These are phyloP conservation scores for Dromaius novaehollandiae DNA, from an alignment of 2,113 vertebrate genomes.

Conservation along the genomic window DNA sequence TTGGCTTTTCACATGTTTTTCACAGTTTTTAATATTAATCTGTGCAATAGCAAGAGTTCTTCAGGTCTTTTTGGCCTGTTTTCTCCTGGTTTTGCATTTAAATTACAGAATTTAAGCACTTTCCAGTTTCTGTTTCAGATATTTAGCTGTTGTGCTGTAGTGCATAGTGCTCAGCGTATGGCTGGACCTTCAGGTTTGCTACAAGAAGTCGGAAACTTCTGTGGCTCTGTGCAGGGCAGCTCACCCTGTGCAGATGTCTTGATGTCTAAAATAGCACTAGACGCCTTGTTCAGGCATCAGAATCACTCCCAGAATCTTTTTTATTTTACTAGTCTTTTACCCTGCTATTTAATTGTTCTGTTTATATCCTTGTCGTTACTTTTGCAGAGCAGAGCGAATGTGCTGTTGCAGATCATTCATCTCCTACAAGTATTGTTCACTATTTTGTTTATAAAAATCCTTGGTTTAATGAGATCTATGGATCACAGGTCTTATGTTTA, in stretches of 20 bases:
- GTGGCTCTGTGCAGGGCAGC: background rate
- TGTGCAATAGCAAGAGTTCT: background rate
- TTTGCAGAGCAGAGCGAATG: background rate
- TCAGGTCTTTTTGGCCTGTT: background rate
- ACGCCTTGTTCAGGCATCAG: background rate
- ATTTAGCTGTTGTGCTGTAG: background rate
- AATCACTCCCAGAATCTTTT: background rate
- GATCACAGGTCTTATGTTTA: background rate
- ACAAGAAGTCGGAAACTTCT: background rate
- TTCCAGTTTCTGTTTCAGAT: background rate
- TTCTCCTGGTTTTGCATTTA: background rate
- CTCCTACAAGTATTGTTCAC: background rate
- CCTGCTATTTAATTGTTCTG: background rate
- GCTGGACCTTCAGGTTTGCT: background rate
- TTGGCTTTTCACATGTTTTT: background rate
- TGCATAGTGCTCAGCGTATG: background rate
- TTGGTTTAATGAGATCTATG: background rate
- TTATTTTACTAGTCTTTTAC: background rate
- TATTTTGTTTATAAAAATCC: background rate
- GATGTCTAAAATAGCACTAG: background rate
- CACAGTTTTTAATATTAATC: background rate
- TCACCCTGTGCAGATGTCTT: background rate
- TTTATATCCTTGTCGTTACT: background rate
- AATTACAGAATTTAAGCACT: background rate
- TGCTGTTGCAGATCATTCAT: background rate